A percentile compares a stretch with the other conserved stretches of the same genome.
These are phyloP conservation scores for Drosophila colorata DNA, from an alignment of 2,888 invertebrate genomes.

Conservation along the genomic window DNA sequence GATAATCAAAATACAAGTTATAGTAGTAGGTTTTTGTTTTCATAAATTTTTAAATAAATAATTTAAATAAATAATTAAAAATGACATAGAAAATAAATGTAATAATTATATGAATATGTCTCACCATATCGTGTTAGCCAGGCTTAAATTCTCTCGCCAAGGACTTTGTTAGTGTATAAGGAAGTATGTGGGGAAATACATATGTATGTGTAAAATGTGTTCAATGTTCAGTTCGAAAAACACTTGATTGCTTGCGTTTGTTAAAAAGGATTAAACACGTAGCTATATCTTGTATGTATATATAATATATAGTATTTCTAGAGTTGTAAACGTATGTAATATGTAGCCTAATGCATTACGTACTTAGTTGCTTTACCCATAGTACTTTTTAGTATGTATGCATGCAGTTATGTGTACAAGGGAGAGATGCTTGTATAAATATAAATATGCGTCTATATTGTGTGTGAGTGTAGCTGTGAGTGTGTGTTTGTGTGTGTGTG, in stretches of 20 bases:
- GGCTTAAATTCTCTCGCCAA: conserved; percentile 36
- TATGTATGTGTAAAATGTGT: conserved; percentile 26
- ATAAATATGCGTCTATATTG: conserved; percentile 63
- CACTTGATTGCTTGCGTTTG: conserved; percentile 70
- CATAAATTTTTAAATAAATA: background rate
- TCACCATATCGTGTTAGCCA: conserved; percentile 61
- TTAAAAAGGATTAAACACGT: conserved; percentile 62
- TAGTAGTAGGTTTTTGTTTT: background rate
- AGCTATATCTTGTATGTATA: conserved; percentile 50
- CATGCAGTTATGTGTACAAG: conserved; percentile 40
- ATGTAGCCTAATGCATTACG: conserved; percentile 61
- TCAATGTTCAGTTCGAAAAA: conserved; percentile 57
- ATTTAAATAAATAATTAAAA: background rate
- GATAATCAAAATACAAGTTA: background rate
- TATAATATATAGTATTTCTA: conserved; percentile 68
- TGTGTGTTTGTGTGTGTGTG: conserved; percentile 30
- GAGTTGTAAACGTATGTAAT: conserved; percentile 57
- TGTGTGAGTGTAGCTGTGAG: conserved; percentile 29
- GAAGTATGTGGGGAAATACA: conserved; percentile 2
- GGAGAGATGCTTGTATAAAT: conserved; percentile 63
- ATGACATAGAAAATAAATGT: background rate
- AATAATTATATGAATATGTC: conserved; percentile 31
- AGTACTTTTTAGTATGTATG: conserved; percentile 16
- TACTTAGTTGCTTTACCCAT: conserved; percentile 29
- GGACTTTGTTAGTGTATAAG: conserved; percentile 17